Evolutionary conservation across 2,113 vertebrate genomes (phyloP).

Genomic region (Xiphophorus maculatus): DNA sequence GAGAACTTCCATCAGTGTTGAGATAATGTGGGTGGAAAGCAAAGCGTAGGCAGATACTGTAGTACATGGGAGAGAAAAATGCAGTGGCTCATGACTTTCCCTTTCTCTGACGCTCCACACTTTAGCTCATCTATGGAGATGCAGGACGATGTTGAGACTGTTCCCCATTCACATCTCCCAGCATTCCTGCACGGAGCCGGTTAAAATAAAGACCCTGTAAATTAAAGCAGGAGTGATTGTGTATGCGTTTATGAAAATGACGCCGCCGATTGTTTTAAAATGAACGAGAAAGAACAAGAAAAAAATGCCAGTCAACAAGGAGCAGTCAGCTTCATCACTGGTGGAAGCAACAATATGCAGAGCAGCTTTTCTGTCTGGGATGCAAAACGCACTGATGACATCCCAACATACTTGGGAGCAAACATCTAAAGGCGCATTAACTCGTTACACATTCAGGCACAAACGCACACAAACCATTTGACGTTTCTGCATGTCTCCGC

Average conservation of each 20-base stretch:
- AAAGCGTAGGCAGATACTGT: conserved; percentile 69
- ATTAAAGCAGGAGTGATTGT: conserved; percentile 24
- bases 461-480: conserved; percentile 31
- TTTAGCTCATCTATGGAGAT: conserved; percentile 58
- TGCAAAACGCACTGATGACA: conserved; percentile 17
- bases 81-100: conserved; percentile 68
- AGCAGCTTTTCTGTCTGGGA: not conserved
- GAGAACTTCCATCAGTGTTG: conserved; percentile 67
- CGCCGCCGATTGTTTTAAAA: conserved; percentile 30
- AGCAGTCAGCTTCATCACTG: conserved; percentile 63
- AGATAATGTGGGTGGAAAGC: conserved; percentile 73
- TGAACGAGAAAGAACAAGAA: conserved; percentile 28
- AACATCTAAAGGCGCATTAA: conserved; percentile 36
- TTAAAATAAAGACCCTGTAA: conserved; percentile 13
- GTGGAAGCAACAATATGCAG: conserved; percentile 21
- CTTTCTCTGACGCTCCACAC: conserved; percentile 40
- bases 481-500: conserved; percentile 59
- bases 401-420: conserved; percentile 22
- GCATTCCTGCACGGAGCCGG: conserved; percentile 49
- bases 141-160: conserved; percentile 52
- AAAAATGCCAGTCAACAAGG: conserved; percentile 50
- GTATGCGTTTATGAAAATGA: not conserved
- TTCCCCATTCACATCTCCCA: conserved; percentile 47
- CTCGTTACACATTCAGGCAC: conserved; percentile 7
- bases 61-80: conserved; percentile 70